phyloP scores from a whole-genome alignment of 1,140 invertebrate species.

The Conus ventricosus region DNA sequence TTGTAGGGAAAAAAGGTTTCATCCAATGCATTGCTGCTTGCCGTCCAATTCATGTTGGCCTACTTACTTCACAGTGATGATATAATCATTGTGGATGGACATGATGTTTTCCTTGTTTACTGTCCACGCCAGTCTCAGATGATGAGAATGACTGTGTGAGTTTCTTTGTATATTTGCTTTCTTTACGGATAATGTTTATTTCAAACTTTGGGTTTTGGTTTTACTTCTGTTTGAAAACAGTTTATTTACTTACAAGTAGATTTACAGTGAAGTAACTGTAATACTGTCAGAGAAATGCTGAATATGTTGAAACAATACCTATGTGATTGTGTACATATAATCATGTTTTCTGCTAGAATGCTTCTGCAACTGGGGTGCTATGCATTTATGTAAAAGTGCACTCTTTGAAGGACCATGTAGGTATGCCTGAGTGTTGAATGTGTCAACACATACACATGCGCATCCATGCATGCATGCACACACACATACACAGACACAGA shows the following conservation, averaged over 20 bases:
- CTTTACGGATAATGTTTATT: too few relatives aligned
- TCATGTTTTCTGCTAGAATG: not conserved
- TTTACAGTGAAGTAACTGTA: not conserved
- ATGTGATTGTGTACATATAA: not conserved
- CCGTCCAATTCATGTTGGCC: too few relatives aligned
- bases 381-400: not conserved
- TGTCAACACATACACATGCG: not conserved
- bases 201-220: not conserved
- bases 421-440: not conserved
- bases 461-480: not conserved
- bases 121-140: too few relatives aligned
- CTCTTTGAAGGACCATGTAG: not conserved
- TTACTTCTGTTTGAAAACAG: not conserved
- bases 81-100: too few relatives aligned
- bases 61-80: too few relatives aligned
- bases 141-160: too few relatives aligned
- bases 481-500: constrained; percentile 3
- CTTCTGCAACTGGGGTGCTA: not conserved
- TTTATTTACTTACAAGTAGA: not conserved
- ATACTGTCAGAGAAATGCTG: too few relatives aligned
- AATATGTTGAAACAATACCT: not conserved
- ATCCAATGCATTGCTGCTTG: too few relatives aligned
- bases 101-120: too few relatives aligned
- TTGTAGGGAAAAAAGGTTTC: too few relatives aligned
- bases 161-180: too few relatives aligned